Evolutionary conservation across 2,797 vertebrate species (phyloP), one percentile per base, ranked within the genome.

Genomic region (Alauda arvensis): DNA sequence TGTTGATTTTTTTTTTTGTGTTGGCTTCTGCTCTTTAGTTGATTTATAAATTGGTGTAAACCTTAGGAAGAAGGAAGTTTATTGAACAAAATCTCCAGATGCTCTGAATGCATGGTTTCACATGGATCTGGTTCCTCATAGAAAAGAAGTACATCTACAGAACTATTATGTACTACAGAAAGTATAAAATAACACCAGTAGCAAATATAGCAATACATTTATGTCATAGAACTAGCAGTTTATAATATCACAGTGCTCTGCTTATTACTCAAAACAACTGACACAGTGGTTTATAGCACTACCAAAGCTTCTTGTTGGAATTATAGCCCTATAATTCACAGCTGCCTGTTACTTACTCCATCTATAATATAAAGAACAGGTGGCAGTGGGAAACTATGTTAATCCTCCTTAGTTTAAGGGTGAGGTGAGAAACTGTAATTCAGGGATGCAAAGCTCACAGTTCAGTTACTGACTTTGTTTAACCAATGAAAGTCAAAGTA

Each of bases 281-380:
- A 88, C 57, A 56, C 15, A 55, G 40, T 51, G 24, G 34, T 86
- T 92, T 93, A 90, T 45, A 85, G 88, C 63, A 88, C 49, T 34
- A 75, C 49, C 3, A 18, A 91, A 92, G 13, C 9, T 76, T 31
- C 74, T 76, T 69, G 31, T 56, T 83, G 77, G 82, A 93, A 87
- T 93, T 93, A 93, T 56, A 87, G 77, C 34, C 70, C 84, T 70
- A 37, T 91, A 94, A 95, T 85, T 93, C 91, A 87, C 86, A 92
- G 60, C 70, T 92, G 88, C 63, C 77, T 83, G 42, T 70, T 94
- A 71, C 39, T 89, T 94, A 88, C 49, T 83, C 46, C 57, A 85
- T 61, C 61, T 90, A 46, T 85, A 94, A 91, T 76, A 91, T 25
- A 88, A 40, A 88, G 80, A 91, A 94, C 91, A 93, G 91, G 88